Evolutionary conservation across 1,140 invertebrate genomes (phyloP).

Genomic region (Nomia melanderi): DNA sequence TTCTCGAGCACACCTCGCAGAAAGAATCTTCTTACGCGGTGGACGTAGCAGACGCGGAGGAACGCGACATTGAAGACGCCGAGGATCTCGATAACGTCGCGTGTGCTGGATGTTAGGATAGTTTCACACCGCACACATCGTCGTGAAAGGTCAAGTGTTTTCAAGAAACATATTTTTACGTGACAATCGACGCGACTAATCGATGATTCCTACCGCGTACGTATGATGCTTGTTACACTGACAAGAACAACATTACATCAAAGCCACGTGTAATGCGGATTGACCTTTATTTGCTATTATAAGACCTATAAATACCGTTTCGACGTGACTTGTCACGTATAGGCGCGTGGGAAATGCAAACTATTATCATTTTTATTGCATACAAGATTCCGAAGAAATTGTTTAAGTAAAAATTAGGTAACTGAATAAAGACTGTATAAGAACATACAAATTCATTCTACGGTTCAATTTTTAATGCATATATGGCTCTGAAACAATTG

Average conservation of each 20-base stretch:
- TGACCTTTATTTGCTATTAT: slow-evolving; percentile 20
- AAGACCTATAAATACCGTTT: slow-evolving; percentile 23
- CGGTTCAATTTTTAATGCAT: no score
- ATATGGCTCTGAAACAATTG: no score
- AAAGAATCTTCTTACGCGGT: slow-evolving; percentile 29
- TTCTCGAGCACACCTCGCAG: slow-evolving; percentile 33
- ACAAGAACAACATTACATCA: neutral
- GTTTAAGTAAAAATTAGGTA: no score
- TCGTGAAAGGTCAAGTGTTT: slow-evolving; percentile 27
- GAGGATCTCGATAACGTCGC: slow-evolving; percentile 47
- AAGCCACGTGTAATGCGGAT: slow-evolving; percentile 8
- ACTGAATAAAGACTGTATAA: no score
- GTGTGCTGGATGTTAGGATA: slow-evolving; percentile 23
- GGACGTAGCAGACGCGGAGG: slow-evolving; percentile 27
- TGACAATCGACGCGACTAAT: slow-evolving; percentile 27
- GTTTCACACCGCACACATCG: slow-evolving; percentile 5
- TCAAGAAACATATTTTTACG: slow-evolving; percentile 39
- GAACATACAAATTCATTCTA: no score
- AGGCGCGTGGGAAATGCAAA: no score
- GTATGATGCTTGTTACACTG: slow-evolving; percentile 9
- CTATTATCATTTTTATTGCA: no score
- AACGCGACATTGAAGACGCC: slow-evolving; percentile 41
- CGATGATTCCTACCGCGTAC: slow-evolving; percentile 17
- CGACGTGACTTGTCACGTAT: slow-evolving; percentile 12
- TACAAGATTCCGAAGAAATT: no score